Conservation (phyloP, 1,140 invertebrate species). For the Zaprionus capensis region DNA sequence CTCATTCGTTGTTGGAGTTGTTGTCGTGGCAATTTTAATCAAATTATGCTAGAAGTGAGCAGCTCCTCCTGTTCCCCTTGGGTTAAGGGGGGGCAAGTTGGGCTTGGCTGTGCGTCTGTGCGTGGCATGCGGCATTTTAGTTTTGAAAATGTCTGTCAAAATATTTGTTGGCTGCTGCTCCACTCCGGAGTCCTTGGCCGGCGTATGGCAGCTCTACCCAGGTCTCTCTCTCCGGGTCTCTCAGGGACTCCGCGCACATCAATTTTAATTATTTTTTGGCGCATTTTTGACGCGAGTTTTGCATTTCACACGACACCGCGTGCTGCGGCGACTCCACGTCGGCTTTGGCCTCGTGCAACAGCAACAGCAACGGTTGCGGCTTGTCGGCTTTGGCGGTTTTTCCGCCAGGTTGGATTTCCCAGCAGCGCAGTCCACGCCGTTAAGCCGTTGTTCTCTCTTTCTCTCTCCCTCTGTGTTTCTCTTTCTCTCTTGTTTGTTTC, state of each 20-base stretch:
- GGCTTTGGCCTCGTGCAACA: background rate
- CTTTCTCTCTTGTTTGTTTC: slow-evolving; percentile 52
- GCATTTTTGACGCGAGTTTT: slow-evolving; percentile 64
- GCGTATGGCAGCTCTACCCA: slow-evolving; percentile 4
- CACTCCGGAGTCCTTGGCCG: slow-evolving; percentile 10
- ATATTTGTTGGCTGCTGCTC: slow-evolving; percentile 42
- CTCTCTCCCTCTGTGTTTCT: background rate
- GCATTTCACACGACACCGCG: slow-evolving; percentile 64
- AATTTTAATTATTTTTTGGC: slow-evolving; percentile 77
- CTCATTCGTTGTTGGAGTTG: slow-evolving; percentile 17
- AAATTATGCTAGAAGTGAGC: slow-evolving; percentile 67
- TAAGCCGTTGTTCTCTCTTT: background rate
- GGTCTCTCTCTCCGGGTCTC: background rate
- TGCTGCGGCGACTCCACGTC: slow-evolving; percentile 5
- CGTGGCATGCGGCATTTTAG: slow-evolving; percentile 66
- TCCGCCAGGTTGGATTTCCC: slow-evolving; percentile 29
- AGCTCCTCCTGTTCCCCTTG: slow-evolving; percentile 25
- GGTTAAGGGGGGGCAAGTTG: background rate
- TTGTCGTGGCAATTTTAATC: slow-evolving; percentile 68
- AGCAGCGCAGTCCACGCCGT: background rate
- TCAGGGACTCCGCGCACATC: slow-evolving; percentile 49
- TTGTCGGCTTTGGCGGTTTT: slow-evolving; percentile 49
- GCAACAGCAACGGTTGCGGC: slow-evolving; percentile 1
- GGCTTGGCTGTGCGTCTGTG: slow-evolving; percentile 18
- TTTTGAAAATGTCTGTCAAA: slow-evolving; percentile 60